These are phyloP conservation scores for Cryptotermes secundus DNA, from an alignment of 1,140 invertebrate genomes.

Conservation along the genomic window DNA sequence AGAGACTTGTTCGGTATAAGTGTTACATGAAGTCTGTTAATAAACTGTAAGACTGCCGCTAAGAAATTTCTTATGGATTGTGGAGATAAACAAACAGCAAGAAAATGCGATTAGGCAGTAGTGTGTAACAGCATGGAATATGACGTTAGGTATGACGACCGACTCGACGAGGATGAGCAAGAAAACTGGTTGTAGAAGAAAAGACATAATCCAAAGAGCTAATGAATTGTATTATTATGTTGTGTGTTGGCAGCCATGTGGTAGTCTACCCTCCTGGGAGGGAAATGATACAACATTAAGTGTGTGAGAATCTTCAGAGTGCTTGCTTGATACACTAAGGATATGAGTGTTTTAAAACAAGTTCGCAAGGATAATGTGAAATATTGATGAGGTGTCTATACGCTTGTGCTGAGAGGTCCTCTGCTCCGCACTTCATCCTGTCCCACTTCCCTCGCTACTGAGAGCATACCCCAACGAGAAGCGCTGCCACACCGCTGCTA, in stretches of 20 bases:
- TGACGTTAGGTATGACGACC: not conserved
- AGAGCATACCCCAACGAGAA: too few species aligned
- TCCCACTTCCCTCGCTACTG: not conserved
- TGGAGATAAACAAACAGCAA: not conserved
- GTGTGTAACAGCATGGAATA: not conserved
- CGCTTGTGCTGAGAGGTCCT: not conserved
- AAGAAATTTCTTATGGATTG: too few species aligned
- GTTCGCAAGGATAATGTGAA: not conserved
- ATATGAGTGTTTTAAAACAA: constrained; percentile 18
- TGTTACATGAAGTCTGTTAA: too few species aligned
- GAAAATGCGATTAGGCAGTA: not conserved
- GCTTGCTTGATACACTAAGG: not conserved
- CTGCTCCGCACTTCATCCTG: not conserved
- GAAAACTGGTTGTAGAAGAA: constrained; percentile 13
- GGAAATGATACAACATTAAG: not conserved
- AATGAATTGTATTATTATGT: constrained; percentile 15
- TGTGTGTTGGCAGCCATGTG: not conserved
- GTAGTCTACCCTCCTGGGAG: not conserved
- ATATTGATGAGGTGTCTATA: constrained; percentile 4
- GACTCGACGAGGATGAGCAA: not conserved
- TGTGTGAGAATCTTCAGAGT: not conserved
- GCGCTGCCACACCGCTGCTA: too few species aligned
- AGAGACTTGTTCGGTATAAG: too few species aligned
- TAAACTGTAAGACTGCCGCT: too few species aligned
- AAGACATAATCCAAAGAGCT: not conserved